Evolutionary conservation across 2,888 invertebrate genomes (phyloP), one percentile per base, ranked within the genome.

Genomic region (Fragum sueziense): DNA sequence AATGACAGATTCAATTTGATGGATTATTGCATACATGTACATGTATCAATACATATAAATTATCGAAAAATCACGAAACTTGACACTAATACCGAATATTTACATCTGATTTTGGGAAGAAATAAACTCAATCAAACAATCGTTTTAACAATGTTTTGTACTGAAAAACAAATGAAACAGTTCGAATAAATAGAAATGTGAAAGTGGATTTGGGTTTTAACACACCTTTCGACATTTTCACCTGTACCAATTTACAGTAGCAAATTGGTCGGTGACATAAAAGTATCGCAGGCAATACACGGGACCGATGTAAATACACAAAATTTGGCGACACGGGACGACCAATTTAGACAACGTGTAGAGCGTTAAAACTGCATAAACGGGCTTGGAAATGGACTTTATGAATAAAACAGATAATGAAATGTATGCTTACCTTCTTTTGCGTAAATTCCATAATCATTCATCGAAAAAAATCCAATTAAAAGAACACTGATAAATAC

Each of bases 401-500:
- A 57, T 27, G 3, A 11, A 17, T 25, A 67, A 29, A 14, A 14
- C 51, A 33, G 34, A 52, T n/a, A 37, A 20, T 37, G 52, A 47
- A 51, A 11, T 27, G 34, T 67, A n/a, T 9, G 14, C 47, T 61
- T 78, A 81, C 81, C 81, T 54, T 73, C 29, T 33, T 74, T 62
- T 72, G 77, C 61, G 27, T 41, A 27, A 69, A 75, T 72, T 78
- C 75, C 77, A 69, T 41, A 37, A 41, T 47, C 47, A 57, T 52
- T 70, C 59, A 75, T 72, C 67, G 77, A 62, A 74, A 78, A 78
- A 77, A 77, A 71, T 81, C 81, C 81, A 74, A 78, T 72, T 71
- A 81, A 81, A 81, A 77, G 65, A 62, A 81, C 77, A 75, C 68
- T 75, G 27, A 72, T 54, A 78, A 77, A 70, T 52, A 78, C 75